Base-by-base conservation (phyloP, 1,140 invertebrate species). In the Diorhabda sublineata region DNA sequence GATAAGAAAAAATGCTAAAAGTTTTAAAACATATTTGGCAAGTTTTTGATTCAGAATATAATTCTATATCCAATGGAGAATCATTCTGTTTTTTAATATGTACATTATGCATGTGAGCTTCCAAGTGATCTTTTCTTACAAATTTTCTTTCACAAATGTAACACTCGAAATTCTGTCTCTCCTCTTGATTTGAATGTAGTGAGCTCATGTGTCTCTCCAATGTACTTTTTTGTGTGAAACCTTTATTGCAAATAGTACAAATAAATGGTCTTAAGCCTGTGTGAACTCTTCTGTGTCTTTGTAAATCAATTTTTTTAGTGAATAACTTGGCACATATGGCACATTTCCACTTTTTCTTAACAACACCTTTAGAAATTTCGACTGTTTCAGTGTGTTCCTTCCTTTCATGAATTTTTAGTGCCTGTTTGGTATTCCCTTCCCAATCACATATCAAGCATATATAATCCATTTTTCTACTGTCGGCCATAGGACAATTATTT, bases 201-300 rank as follows among this genome's bases (percentile, higher is more conserved):
- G 63, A 64, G 26, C 26, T 5, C 9, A 52, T 41, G 9, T 64
- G 63, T 7, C 63, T 43, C 3, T 87, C 86, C 62, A 92, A 81
- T 68, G 91, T 83, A 2, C 87, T 86, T 26, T 87, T 84, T 2
- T 90, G 84, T 5, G 86, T 90, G 75, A 94, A 94, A 2, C 86
- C 84, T 70, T 89, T 89, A 0, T 73, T 64, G 60, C 80, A 81
- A 41, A 78, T 58, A 26, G 74, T 65, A 59, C 81, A 82, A 52
- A 71, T 47, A 69, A 75, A 80, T 4, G 78, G 78, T 4, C 71
- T 74, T 58, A 81, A 79, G 3, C 73, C 71, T 1, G 67, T 73
- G 59, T 77, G 74, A 3, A 77, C 67, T 61, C 90, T 82, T 67
- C 86, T 86, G 80, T 92, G 91, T 4, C 74, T 68, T 6, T 60